Percentiles rank a stretch among this genome's conserved stretches.
Conservation (phyloP, 2,113 vertebrate species). For the Nibea coibor region DNA sequence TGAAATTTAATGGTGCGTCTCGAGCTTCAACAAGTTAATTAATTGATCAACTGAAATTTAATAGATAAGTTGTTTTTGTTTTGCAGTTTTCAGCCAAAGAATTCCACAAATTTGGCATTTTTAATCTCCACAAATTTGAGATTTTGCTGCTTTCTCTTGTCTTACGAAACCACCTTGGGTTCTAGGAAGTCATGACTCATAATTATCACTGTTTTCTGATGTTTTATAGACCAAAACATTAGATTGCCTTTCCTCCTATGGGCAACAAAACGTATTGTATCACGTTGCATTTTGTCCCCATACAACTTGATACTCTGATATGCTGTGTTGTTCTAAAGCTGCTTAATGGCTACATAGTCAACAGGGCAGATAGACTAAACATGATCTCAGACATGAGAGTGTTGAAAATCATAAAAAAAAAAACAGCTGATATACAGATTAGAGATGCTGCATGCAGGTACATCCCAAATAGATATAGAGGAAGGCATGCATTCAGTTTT, state of each 20-base stretch:
- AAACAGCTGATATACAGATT: neutral
- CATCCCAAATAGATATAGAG: neutral
- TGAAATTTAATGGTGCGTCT: neutral
- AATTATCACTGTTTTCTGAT: neutral
- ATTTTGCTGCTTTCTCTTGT: neutral
- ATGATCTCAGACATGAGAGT: neutral
- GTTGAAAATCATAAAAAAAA: conserved; percentile 9
- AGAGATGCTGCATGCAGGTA: neutral
- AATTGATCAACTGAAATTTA: neutral
- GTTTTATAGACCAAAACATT: neutral
- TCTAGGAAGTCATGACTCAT: neutral
- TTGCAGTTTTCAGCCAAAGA: neutral
- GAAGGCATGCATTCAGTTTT: neutral
- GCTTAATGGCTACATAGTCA: neutral
- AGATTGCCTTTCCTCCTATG: neutral
- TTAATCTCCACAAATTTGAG: neutral
- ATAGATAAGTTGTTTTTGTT: neutral
- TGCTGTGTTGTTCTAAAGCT: neutral
- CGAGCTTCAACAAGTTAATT: neutral
- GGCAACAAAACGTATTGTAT: neutral
- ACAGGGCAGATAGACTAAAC: neutral
- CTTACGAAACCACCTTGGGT: neutral
- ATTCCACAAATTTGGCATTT: neutral
- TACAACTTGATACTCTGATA: neutral
- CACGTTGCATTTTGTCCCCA: neutral